phyloP scores from a whole-genome alignment of 2,797 vertebrate genomes.

The Strix occidentalis region DNA sequence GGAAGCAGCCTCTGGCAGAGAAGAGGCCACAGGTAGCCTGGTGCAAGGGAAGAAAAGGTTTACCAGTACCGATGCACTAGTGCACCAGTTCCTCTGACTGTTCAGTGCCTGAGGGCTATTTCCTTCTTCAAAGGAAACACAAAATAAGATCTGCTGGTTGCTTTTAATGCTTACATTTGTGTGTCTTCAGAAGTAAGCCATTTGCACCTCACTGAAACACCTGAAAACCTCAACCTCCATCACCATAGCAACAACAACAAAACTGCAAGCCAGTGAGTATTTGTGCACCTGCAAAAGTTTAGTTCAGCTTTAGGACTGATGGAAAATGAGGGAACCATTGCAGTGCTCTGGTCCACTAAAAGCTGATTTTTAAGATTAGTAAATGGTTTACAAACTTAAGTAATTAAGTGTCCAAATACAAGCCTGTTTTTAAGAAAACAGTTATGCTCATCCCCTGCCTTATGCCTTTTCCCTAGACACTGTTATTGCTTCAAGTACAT shows the following conservation, averaged over 20 bases:
- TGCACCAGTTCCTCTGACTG: neutral
- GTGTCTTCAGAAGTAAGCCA: neutral
- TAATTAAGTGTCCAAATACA: neutral
- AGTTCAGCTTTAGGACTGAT: neutral
- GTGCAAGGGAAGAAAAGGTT: neutral
- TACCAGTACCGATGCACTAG: accelerated
- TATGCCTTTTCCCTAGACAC: neutral
- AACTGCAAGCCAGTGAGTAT: neutral
- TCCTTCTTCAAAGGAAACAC: neutral
- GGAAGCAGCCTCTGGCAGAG: neutral
- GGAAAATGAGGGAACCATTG: neutral
- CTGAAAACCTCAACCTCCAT: neutral
- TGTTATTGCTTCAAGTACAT: neutral
- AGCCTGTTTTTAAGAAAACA: neutral
- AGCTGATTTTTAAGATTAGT: neutral
- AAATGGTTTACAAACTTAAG: neutral
- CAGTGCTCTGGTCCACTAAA: neutral
- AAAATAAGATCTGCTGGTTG: neutral
- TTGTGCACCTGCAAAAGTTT: neutral
- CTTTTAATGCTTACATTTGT: neutral
- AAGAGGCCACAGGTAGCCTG: accelerated
- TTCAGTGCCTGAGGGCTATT: neutral
- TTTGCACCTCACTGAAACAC: neutral
- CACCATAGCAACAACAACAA: neutral
- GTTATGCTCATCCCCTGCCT: neutral